phyloP scores from a whole-genome alignment of 2,888 invertebrate genomes.

The Balanococcus diminutus region DNA sequence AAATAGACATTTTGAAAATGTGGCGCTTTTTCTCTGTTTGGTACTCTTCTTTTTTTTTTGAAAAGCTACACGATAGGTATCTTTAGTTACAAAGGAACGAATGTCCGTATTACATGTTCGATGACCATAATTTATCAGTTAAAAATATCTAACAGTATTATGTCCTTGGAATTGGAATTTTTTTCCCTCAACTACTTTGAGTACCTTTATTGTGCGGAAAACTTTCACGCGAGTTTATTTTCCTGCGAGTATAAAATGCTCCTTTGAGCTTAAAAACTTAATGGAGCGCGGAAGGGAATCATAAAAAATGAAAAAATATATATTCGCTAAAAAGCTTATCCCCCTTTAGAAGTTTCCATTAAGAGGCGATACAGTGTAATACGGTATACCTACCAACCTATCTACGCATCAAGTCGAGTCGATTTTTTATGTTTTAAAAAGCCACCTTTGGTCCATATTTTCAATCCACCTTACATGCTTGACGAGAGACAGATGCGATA shows the following conservation, averaged over 20 bases:
- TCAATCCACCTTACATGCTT: background rate
- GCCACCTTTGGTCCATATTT: background rate
- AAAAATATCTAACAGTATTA: constrained; percentile 48
- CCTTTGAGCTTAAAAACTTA: constrained; percentile 52
- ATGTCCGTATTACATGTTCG: constrained; percentile 34
- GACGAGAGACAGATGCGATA: background rate
- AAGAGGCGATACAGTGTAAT: background rate
- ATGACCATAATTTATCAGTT: constrained; percentile 51
- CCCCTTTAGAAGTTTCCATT: constrained; percentile 42
- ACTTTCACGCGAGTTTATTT: constrained; percentile 53
- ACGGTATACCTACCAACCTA: background rate
- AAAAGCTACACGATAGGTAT: constrained; percentile 46
- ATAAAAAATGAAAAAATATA: constrained; percentile 39
- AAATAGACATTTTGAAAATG: constrained; percentile 46
- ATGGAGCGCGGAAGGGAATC: constrained; percentile 50
- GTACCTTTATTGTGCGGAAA: constrained; percentile 51
- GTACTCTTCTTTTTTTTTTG: constrained; percentile 33
- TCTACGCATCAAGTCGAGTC: background rate
- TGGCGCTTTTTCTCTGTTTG: constrained; percentile 8
- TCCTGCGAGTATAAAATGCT: constrained; percentile 51
- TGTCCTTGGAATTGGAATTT: constrained; percentile 48
- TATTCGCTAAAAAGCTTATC: constrained; percentile 43
- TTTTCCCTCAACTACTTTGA: constrained; percentile 43
- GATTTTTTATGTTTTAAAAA: constrained; percentile 14
- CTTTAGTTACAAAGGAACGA: constrained; percentile 37